Evolutionary conservation across 2,797 vertebrate genomes (phyloP).

Genomic region (Sciaenops ocellatus): DNA sequence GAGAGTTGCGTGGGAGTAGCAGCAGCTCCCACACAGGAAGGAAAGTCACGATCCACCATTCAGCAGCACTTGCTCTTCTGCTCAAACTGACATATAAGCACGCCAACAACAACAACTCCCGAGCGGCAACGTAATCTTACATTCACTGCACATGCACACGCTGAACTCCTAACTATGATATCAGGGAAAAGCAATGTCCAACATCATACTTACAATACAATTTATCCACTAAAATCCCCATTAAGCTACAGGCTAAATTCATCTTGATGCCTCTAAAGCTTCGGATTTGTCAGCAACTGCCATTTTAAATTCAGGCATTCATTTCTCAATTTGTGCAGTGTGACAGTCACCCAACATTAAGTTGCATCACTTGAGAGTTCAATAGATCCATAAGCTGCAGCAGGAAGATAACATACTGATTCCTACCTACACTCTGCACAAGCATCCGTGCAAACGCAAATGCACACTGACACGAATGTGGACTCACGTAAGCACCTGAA

Average conservation of each 20-base stretch:
- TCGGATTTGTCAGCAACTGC: slow-evolving; percentile 4
- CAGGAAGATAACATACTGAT: slow-evolving; percentile 27
- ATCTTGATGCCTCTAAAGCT: slow-evolving; percentile 10
- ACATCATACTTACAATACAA: background rate
- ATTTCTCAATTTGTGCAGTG: background rate
- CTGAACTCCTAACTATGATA: background rate
- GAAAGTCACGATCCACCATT: slow-evolving; percentile 66
- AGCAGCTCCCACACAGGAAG: slow-evolving; percentile 63
- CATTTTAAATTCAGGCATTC: slow-evolving; percentile 10
- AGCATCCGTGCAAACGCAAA: slow-evolving; percentile 32
- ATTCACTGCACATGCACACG: slow-evolving; percentile 2
- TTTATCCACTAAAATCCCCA: background rate
- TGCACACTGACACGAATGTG: slow-evolving; percentile 20
- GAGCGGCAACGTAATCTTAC: slow-evolving; percentile 23
- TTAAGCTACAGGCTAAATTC: background rate
- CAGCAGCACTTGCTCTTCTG: slow-evolving; percentile 37
- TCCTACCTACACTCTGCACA: slow-evolving; percentile 13
- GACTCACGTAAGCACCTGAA: slow-evolving; percentile 20
- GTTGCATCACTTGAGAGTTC: slow-evolving; percentile 7
- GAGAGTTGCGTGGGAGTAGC: slow-evolving; percentile 61
- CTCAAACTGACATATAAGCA: slow-evolving; percentile 53
- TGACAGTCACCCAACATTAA: slow-evolving; percentile 7
- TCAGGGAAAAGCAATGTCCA: background rate
- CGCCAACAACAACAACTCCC: slow-evolving; percentile 16
- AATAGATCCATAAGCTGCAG: slow-evolving; percentile 41